phyloP scores from a whole-genome alignment of 1,140 invertebrate genomes.

The Augochlora pura region DNA sequence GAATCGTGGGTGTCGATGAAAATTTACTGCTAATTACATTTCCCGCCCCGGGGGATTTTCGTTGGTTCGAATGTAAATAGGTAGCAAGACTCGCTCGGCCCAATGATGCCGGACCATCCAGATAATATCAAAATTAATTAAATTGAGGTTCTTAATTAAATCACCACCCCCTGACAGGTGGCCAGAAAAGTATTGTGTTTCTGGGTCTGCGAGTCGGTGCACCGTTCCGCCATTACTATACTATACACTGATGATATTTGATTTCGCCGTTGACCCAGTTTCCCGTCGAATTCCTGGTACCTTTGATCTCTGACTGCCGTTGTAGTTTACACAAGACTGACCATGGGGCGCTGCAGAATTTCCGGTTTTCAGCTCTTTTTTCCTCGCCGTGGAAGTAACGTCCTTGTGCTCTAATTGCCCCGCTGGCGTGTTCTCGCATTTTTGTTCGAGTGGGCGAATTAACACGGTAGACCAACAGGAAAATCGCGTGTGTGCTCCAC shows the following conservation, averaged over 20 bases:
- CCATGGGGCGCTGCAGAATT: conserved; percentile 36
- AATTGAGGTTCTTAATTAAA: conserved; percentile 40
- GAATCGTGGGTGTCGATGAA: conserved; percentile 10
- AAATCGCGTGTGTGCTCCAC: conserved; percentile 41
- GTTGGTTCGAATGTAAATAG: conserved; percentile 15
- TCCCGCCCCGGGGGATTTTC: background rate
- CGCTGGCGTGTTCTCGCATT: conserved; percentile 45
- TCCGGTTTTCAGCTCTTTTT: conserved; percentile 14
- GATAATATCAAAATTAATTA: conserved; percentile 56
- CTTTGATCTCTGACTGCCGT: conserved; percentile 49
- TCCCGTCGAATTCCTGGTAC: conserved; percentile 16
- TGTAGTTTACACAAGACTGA: conserved; percentile 52
- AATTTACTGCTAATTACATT: conserved; percentile 66
- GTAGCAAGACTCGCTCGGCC: background rate
- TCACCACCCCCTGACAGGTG: background rate
- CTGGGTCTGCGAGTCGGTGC: background rate
- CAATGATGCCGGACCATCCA: background rate
- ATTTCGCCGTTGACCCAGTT: conserved; percentile 55
- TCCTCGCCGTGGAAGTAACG: conserved; percentile 4
- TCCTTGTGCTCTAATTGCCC: conserved; percentile 59
- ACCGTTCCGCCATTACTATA: conserved; percentile 13
- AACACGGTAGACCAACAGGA: conserved; percentile 42
- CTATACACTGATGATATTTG: conserved; percentile 45
- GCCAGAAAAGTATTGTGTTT: conserved; percentile 19
- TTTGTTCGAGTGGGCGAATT: conserved; percentile 47